Evolutionary conservation across 2,113 vertebrate genomes (phyloP), one percentile per base, ranked within the genome.

Genomic region (Indri indri): DNA sequence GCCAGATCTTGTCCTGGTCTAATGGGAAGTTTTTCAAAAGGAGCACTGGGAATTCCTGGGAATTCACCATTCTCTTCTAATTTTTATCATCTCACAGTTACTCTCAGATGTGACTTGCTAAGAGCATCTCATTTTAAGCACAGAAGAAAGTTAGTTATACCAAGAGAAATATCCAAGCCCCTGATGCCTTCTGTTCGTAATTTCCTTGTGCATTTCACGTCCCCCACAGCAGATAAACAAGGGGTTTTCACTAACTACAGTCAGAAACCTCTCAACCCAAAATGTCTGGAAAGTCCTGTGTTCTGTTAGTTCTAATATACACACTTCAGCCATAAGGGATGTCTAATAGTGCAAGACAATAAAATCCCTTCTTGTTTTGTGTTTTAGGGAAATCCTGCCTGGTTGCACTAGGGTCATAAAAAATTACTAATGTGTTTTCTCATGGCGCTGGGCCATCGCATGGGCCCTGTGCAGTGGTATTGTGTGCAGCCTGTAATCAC

Each of bases 361-460:
- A 98, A 98, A 98, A 98, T 97, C 96, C 96, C 97, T 98, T 97
- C 90, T 94, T 97, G 97, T 99, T 98, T 98, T 98, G 98, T 98
- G 96, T 93, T 97, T 97, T 93, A 95, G 94, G 90, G 98, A 98
- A 98, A 98, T 97, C 98, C 98, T 98, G 97, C 98, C 89, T 97
- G 97, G 97, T 98, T 98, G 97, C 97, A 96, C 97, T 95, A 98
- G 96, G 97, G 98, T 98, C 98, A 98, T 99, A 98, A 98, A 98
- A 98, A 98, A 98, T 98, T 98, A 98, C 96, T 97, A 98, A 97
- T 98, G 98, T 98, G 98, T 98, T 99, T 99, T 99, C 98, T 98
- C 98, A 99, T 99, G 98, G 98, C 98, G 45, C 42, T 83, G 91
- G 97, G 98, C 98, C 98, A 98, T 97, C 97, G 96, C 98, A 97